Evolutionary conservation across 1,140 invertebrate species (phyloP).

Genomic region (Ridgeia piscesae): DNA sequence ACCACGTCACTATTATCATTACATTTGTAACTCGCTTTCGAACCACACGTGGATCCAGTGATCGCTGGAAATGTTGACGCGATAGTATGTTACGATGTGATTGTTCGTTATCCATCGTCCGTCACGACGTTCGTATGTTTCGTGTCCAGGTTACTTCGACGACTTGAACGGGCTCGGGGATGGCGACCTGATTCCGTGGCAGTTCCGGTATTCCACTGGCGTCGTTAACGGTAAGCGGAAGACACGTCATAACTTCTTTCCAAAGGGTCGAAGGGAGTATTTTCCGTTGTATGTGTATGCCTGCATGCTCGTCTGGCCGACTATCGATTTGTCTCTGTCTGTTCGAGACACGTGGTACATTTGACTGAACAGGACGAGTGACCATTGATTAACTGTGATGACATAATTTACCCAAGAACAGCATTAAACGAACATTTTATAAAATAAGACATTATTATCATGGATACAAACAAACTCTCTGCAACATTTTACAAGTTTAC

Average conservation of each 20-base stretch:
- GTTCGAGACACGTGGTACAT: no score
- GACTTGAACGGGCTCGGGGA: background rate
- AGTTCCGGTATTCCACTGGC: background rate
- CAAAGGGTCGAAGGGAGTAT: background rate
- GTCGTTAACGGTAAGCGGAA: background rate
- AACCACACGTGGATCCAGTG: background rate
- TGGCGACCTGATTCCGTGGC: background rate
- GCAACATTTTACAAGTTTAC: background rate
- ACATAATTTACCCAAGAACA: background rate
- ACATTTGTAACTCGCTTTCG: no score
- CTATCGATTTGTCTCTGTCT: no score
- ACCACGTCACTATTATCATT: no score
- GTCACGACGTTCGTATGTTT: background rate
- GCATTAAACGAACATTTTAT: no score
- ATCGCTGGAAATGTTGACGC: background rate
- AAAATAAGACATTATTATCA: no score
- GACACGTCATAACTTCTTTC: background rate
- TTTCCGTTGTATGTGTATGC: no score
- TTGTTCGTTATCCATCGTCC: background rate
- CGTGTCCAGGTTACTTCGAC: background rate
- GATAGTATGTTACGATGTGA: no score
- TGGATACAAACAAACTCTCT: background rate
- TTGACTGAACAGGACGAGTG: background rate
- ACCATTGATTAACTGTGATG: background rate
- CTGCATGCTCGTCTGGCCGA: background rate